A percentile compares a stretch with the other conserved stretches of the same genome.
These are phyloP conservation scores for Eupithecia centaureata DNA, from an alignment of 2,888 invertebrate genomes.

Conservation along the genomic window DNA sequence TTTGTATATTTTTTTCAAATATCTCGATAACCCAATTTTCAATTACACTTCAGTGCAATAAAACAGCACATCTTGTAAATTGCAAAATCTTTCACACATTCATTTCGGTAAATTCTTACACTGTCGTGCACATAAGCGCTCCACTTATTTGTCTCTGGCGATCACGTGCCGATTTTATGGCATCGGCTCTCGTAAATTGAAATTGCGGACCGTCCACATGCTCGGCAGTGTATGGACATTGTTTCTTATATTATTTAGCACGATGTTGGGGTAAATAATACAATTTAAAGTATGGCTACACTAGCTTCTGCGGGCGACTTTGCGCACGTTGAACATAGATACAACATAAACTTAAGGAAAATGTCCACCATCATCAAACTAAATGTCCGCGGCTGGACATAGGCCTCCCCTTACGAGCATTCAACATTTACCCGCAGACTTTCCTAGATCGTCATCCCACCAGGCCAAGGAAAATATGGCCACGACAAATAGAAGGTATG, in stretches of 20 bases:
- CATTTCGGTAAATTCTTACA: conserved; percentile 36
- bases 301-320: background rate
- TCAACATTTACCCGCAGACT: too few species aligned
- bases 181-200: conserved; percentile 78
- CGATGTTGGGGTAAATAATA: conserved; percentile 42
- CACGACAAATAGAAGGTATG: too few species aligned
- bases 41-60: conserved; percentile 25
- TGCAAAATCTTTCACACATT: conserved; percentile 26
- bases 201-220: conserved; percentile 65
- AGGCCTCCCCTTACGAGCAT: too few species aligned
- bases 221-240: conserved; percentile 56
- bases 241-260: conserved; percentile 63
- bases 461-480: too few species aligned
- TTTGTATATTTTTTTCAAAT: too few species aligned
- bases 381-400: too few species aligned
- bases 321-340: background rate
- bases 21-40: background rate
- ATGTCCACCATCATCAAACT: too few species aligned
- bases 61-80: conserved; percentile 21
- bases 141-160: conserved; percentile 75
- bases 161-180: conserved; percentile 82
- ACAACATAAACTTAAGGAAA: too few species aligned
- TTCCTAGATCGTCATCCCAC: too few species aligned
- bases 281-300: background rate
- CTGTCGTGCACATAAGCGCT: conserved; percentile 60